Evolutionary conservation across 2,113 vertebrate genomes (phyloP), one percentile per base, ranked within the genome.

Genomic region (Paralichthys olivaceus): DNA sequence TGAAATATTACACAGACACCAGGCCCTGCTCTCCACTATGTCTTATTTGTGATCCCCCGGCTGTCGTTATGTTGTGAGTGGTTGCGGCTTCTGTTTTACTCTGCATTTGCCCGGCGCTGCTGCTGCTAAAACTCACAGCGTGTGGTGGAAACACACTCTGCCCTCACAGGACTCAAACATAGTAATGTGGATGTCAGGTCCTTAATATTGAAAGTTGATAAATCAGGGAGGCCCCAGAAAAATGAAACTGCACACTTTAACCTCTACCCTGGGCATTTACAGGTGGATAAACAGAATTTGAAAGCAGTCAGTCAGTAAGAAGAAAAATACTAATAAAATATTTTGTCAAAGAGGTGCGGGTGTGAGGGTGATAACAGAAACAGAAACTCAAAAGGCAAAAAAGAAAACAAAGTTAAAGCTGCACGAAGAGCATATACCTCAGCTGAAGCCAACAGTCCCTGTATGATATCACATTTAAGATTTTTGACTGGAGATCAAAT

Each of bases 1-100:
- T 92, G 91, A 94, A 93, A 94, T 93, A 92, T 91, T 92, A 92
- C 92, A 89, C 90, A 84, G 75, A 90, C 92, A 89, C 85, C 86
- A 57, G 79, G 73, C 72, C 70, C 77, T 53, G 80, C 84, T 89
- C 86, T 87, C 84, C 89, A 77, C 80, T 58, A 32, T 63, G 87
- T 91, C 89, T 84, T 90, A 84, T 89, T 90, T 91, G 85, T 85
- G 87, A 87, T 89, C 85, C 90, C 87, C 77, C 53, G 56, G 84
- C 89, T 90, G 89, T 89, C 91, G 75, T 94, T 87, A 87, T 83
- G 84, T 89, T 73, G 78, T 56, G 83, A 85, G 85, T 51, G 72
- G 68, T 71, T 90, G 80, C 66, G 85, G 90, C 89, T 91, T 87
- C 92, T 92, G 90, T 93, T 91, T 87, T 74, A 79, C 90, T 81